Evolutionary conservation across 2,113 vertebrate species (phyloP), one percentile per base, ranked within the genome.

Genomic region (Cisticola juncidis): DNA sequence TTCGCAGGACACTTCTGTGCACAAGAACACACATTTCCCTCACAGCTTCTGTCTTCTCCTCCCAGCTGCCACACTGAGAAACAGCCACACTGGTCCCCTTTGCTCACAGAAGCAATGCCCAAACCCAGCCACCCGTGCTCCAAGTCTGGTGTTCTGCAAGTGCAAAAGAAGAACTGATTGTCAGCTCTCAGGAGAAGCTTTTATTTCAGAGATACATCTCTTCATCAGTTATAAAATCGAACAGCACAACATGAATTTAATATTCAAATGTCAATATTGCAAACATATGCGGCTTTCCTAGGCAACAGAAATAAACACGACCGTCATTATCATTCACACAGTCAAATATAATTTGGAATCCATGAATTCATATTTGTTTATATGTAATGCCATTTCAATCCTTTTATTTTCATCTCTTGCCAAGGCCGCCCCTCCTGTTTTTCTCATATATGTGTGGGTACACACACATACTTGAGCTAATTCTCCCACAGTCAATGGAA

Each of bases 281-380:
- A 95, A 95, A 91, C 31, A 72, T 61, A 78, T 21, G 8, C 0
- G 0, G 28, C 70, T 96, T 95, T 84, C 84, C 91, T 72, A 91
- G 69, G 92, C 86, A 96, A 94, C 89, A 92, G 92, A 89, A 94
- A 65, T 65, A 95, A 95, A 92, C 73, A 81, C 14, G 69, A 14
- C 73, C 79, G 44, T 61, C 56, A 81, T 81, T 86, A 92, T 56
- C 69, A 79, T 74, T 58, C 65, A 70, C 1, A 2, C 18, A 91
- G 85, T 88, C 74, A 92, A 88, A 88, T 72, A 86, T 29, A 1
- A 86, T 79, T 95, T 92, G n/a, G 77, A 96, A 94, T 51, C 73
- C 65, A 91, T 21, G 1, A 91, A 81, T 95, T 84, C 3, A 0
- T 61, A 71, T 91, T 81, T 93, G 35, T 89, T 95, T 83, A 51